phyloP scores from a whole-genome alignment of 2,113 vertebrate species.

The Hippocampus zosterae region DNA sequence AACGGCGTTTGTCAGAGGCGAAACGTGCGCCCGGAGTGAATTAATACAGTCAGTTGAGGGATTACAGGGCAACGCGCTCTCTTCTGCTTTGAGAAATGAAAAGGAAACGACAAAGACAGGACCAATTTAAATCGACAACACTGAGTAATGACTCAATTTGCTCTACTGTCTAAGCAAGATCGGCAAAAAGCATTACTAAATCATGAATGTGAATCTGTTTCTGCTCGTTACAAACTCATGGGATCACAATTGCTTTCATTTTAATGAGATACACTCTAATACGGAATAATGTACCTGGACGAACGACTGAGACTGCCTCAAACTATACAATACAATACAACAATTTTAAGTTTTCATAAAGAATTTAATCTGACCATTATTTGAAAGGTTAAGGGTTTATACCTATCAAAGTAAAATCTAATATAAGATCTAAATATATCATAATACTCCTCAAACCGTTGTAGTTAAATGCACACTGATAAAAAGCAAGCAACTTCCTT shows the following conservation, averaged over 20 bases:
- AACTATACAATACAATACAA: too few species aligned
- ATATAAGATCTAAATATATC: too few species aligned
- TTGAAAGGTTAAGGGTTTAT: too few species aligned
- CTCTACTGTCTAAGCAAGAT: conserved; percentile 61
- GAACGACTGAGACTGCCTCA: background rate
- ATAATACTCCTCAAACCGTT: too few species aligned
- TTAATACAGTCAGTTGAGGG: conserved; percentile 66
- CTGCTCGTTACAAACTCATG: conserved; percentile 37
- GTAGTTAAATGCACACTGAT: too few species aligned
- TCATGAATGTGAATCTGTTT: conserved; percentile 57
- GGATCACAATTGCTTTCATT: conserved; percentile 35
- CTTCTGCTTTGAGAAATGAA: conserved; percentile 62
- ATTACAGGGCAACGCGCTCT: conserved; percentile 53
- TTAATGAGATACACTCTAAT: conserved; percentile 1
- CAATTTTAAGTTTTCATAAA: too few species aligned
- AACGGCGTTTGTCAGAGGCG: conserved; percentile 59
- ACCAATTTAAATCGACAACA: conserved; percentile 69
- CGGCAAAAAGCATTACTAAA: conserved; percentile 66
- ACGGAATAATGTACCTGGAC: conserved; percentile 19
- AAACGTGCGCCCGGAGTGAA: conserved; percentile 61
- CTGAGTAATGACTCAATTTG: conserved; percentile 71
- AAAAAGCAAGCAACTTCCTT: too few species aligned
- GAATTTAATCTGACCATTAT: too few species aligned
- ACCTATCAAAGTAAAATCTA: too few species aligned
- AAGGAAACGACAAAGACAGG: conserved; percentile 64